These are phyloP conservation scores for Drosophila rellima DNA, from an alignment of 2,888 invertebrate species.

Conservation along the genomic window DNA sequence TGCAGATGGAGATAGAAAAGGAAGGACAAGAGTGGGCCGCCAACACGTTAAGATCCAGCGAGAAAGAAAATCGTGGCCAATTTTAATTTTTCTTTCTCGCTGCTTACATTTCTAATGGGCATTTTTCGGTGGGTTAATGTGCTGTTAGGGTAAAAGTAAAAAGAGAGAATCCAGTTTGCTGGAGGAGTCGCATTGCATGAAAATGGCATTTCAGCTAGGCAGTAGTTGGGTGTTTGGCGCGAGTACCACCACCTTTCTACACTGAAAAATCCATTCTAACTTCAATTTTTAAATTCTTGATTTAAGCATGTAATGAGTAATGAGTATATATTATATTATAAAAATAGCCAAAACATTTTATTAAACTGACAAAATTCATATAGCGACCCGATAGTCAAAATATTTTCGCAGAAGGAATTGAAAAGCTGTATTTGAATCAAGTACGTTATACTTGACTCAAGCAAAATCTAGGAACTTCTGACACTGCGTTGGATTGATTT, in stretches of 20 bases:
- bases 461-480: too few species aligned
- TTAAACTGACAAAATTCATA: too few species aligned
- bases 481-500: too few species aligned
- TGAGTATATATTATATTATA: too few species aligned
- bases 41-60: slow-evolving; percentile 48
- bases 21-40: slow-evolving; percentile 13
- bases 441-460: too few species aligned
- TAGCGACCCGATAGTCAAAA: too few species aligned
- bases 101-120: slow-evolving; percentile 77
- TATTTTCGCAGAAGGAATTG: too few species aligned
- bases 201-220: slow-evolving; percentile 47
- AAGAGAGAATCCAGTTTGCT: slow-evolving; percentile 18
- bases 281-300: too few species aligned
- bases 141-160: slow-evolving; percentile 78
- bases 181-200: slow-evolving; percentile 43
- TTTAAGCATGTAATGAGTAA: too few species aligned
- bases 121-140: slow-evolving; percentile 80
- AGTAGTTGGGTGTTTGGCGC: background rate
- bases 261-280: too few species aligned
- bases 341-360: too few species aligned
- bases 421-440: too few species aligned
- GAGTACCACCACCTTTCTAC: slow-evolving; percentile 28
- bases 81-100: slow-evolving; percentile 83
- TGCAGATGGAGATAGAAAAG: slow-evolving; percentile 7
- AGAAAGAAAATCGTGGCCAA: slow-evolving; percentile 84